Percentiles rank a stretch among this genome's conserved stretches.
phyloP scores from a whole-genome alignment of 2,797 vertebrate species.

The Acropternis orthonyx region DNA sequence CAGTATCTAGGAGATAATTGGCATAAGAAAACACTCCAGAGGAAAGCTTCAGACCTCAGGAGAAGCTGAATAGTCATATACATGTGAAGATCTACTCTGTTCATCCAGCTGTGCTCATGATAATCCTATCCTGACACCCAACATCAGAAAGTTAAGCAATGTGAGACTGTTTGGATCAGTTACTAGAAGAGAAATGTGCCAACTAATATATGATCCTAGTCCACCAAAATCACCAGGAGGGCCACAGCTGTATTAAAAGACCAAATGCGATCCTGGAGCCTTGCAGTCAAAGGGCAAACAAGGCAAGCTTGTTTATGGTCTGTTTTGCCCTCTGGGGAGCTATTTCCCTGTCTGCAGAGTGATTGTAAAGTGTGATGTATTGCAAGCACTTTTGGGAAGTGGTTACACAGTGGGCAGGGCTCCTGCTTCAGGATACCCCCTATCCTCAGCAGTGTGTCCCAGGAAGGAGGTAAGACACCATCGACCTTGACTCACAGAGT shows the following conservation, averaged over 20 bases:
- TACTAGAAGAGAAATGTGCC: not conserved
- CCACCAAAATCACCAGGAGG: not conserved
- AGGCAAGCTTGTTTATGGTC: not conserved
- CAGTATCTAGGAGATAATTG: not conserved
- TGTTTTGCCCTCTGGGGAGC: not conserved
- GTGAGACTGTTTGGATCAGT: not conserved
- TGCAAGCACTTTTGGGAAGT: not conserved
- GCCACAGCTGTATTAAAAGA: not conserved
- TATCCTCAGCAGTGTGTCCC: not conserved
- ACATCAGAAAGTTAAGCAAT: not conserved
- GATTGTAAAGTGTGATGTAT: not conserved
- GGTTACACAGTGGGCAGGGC: not conserved
- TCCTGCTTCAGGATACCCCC: not conserved
- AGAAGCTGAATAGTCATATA: not conserved
- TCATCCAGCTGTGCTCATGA: not conserved
- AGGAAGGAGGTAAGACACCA: not conserved
- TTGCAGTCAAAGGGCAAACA: not conserved
- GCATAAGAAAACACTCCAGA: not conserved
- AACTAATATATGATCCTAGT: not conserved
- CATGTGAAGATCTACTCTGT: not conserved
- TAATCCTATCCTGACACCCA: not conserved
- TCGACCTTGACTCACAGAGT: not conserved
- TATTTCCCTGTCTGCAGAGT: not conserved
- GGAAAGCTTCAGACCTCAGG: not conserved
- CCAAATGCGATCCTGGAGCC: not conserved